phyloP scores from a whole-genome alignment of 2,888 invertebrate species.

The Drosophila nr. perissopoda region DNA sequence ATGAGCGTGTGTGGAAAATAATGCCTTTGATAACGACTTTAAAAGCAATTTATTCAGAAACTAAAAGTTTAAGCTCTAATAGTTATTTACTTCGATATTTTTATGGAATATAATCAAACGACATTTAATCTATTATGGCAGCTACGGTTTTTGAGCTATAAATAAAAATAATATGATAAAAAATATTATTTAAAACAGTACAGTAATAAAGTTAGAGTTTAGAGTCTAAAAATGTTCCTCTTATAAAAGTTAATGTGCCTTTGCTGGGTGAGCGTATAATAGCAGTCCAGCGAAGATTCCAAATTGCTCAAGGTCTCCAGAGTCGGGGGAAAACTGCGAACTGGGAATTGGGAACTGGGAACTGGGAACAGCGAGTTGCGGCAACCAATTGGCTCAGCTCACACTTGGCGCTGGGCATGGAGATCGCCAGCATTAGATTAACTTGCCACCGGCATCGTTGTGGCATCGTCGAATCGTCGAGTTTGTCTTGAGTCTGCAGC shows the following conservation, averaged over 20 bases:
- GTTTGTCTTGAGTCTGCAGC: not conserved
- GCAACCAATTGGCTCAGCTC: constrained; percentile 61
- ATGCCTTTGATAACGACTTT: not conserved
- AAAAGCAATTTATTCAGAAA: not conserved
- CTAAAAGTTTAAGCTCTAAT: not conserved
- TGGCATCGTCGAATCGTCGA: constrained; percentile 16
- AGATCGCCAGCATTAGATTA: constrained; percentile 78
- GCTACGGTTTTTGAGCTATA: not conserved
- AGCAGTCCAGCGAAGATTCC: constrained; percentile 28
- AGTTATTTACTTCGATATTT: not conserved
- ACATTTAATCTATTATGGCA: not conserved
- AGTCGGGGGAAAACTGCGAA: constrained; percentile 13
- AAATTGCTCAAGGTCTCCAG: constrained; percentile 56
- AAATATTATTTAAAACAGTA: not conserved
- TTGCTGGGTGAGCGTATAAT: not conserved
- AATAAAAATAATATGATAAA: not conserved
- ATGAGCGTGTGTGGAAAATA: not conserved
- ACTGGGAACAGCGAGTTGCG: constrained; percentile 20
- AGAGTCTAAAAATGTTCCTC: not conserved
- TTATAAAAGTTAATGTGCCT: constrained; percentile 8
- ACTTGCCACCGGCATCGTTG: constrained; percentile 76
- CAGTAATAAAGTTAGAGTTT: not conserved
- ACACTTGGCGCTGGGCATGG: constrained; percentile 68
- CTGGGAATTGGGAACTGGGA: constrained; percentile 10
- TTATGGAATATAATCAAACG: not conserved